A percentile compares a stretch with the other conserved stretches of the same genome.
phyloP scores from a whole-genome alignment of 2,113 vertebrate genomes.

The Poeciliopsis occidentalis region DNA sequence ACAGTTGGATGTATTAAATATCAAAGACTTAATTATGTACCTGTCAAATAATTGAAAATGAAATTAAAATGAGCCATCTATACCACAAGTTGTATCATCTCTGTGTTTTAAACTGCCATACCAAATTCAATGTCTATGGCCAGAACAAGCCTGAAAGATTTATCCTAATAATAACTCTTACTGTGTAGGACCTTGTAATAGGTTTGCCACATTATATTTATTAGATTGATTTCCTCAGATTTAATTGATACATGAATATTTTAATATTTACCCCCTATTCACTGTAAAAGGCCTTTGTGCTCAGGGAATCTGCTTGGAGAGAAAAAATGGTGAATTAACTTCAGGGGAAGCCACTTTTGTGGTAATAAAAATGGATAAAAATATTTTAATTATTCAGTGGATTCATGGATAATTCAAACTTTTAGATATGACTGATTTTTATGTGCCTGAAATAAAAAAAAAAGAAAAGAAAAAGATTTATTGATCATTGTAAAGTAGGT shows the following conservation, averaged over 20 bases:
- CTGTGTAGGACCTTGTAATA: constrained; percentile 64
- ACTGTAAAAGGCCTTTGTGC: constrained; percentile 53
- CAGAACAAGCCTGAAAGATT: constrained; percentile 62
- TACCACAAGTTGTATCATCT: background rate
- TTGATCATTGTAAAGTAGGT: constrained; percentile 33
- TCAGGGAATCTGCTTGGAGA: constrained; percentile 12
- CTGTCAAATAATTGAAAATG: background rate
- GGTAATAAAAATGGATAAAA: constrained; percentile 43
- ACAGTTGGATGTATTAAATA: background rate
- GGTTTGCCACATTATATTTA: constrained; percentile 74
- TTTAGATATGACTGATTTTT: constrained; percentile 63
- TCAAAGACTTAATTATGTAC: background rate
- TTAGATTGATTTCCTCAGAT: constrained; percentile 74
- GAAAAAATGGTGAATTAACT: constrained; percentile 43
- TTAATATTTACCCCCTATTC: constrained; percentile 67
- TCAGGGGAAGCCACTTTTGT: constrained; percentile 36
- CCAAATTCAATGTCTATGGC: constrained; percentile 30
- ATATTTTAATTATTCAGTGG: constrained; percentile 66
- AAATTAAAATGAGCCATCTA: constrained; percentile 3
- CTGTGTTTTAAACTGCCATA: background rate
- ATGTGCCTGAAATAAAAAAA: constrained; percentile 28
- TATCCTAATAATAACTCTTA: constrained; percentile 62
- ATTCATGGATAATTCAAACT: constrained; percentile 57
- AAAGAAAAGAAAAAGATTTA: constrained; percentile 37
- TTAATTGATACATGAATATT: constrained; percentile 80